Percentiles rank a stretch among this genome's conserved stretches.
These are phyloP conservation scores for Anticlea derivata DNA, from an alignment of 2,888 invertebrate species.

Conservation along the genomic window DNA sequence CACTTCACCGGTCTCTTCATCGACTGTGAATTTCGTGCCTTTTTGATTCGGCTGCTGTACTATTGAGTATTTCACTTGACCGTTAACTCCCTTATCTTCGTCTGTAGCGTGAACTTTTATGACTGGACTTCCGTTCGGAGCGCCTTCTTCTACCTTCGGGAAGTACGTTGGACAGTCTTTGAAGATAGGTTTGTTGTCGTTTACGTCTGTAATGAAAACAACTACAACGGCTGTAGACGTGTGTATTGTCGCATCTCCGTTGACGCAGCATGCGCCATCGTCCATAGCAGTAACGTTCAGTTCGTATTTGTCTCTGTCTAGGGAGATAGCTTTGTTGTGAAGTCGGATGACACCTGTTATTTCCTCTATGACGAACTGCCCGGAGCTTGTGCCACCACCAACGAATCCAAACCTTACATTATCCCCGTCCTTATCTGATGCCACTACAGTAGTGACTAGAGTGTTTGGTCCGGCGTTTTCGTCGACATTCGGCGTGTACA, in stretches of 20 bases:
- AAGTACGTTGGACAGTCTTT: constrained; percentile 96
- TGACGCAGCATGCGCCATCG: constrained; percentile 98
- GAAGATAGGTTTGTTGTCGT: constrained; percentile 98
- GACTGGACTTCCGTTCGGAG: constrained; percentile 96
- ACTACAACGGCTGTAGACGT: constrained; percentile 97
- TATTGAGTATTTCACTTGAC: constrained; percentile 98
- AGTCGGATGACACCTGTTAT: constrained; percentile 97
- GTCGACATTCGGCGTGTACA: constrained; percentile 97
- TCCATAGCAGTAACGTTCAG: constrained; percentile 98
- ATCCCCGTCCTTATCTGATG: constrained; percentile 98
- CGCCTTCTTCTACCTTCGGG: constrained; percentile 97
- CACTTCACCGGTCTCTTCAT: constrained; percentile 97
- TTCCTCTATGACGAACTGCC: constrained; percentile 97
- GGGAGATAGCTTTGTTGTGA: constrained; percentile 92
- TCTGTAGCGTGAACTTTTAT: constrained; percentile 97
- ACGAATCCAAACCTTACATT: constrained; percentile 97
- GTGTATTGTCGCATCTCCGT: constrained; percentile 93
- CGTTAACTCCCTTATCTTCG: constrained; percentile 97
- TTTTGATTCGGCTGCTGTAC: constrained; percentile 97
- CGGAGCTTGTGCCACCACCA: constrained; percentile 94
- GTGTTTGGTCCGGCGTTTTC: constrained; percentile 98
- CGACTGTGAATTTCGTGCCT: constrained; percentile 97
- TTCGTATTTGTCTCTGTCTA: constrained; percentile 97
- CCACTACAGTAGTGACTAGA: constrained; percentile 97
- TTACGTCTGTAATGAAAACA: constrained; percentile 98